Base-by-base conservation (phyloP, 2,113 vertebrate species). In the Crotalus horridus region DNA sequence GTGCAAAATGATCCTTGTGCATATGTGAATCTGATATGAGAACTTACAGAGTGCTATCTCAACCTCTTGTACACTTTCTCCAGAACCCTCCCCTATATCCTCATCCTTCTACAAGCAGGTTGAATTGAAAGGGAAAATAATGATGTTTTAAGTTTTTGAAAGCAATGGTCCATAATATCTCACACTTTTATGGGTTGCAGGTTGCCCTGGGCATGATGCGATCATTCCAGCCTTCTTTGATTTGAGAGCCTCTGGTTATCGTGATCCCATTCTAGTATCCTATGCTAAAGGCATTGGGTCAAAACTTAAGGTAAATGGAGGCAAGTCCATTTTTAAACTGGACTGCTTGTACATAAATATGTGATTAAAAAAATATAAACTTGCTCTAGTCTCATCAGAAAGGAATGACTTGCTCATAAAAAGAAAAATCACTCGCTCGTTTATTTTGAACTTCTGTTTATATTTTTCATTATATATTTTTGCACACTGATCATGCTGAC, bases 271-370 rank as follows among this genome's bases (percentile, higher is more conserved):
- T 95, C 97, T 99, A 93, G 98, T 99, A 6, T 98, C 98, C 74
- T 98, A 98, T 91, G 98, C 98, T 2, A 98, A 98, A 87, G 98
- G 98, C 87, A 98, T 99, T 15, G 98, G 98, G 23, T 97, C 97
- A 91, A 99, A 99, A 95, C 97, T 98, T 20, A 98, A 98, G 98
- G 99, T 99, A 95, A 95, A 59, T 0, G 21, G 13, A 86, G 91
- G 61, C 9, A 58, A n/a, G 46, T 13, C 8, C 74, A 54, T 55
- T 85, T 24, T 85, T 43, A 13, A 92, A 85, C 92, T 0, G 2
- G 56, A 43, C 51, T 87, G 29, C 81, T 54, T 93, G 56, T 56
- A 54, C 46, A 26, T 55, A 59, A 59, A 23, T 20, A 21, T 48
- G 55, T 43, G 10, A 12, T 39, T 17, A 17, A 3, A 43, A 43